These are phyloP conservation scores for Tetraodon nigroviridis DNA, from an alignment of 2,113 vertebrate genomes.

Conservation along the genomic window DNA sequence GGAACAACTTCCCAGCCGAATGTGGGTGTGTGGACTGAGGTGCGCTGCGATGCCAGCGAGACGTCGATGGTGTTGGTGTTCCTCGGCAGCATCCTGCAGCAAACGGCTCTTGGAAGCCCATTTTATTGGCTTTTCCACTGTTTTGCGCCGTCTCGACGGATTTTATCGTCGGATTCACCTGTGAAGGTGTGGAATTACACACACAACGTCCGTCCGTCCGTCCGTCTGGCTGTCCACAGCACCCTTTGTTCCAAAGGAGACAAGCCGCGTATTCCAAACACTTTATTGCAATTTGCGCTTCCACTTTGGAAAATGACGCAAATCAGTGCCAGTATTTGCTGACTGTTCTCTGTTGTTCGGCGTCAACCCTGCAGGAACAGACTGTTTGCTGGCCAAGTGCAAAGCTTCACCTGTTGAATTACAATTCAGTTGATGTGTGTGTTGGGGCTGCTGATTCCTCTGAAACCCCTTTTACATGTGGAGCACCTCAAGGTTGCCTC, in stretches of 20 bases:
- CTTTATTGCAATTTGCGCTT: not conserved
- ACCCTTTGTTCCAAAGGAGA: conserved; percentile 37
- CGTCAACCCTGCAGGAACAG: conserved; percentile 20
- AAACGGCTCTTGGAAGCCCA: too few species aligned
- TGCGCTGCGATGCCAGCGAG: conserved; percentile 36
- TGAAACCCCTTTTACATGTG: too few species aligned
- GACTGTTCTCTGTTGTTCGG: not conserved
- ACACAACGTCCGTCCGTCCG: conserved; percentile 8
- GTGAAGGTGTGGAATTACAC: conserved; percentile 52
- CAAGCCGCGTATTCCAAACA: not conserved
- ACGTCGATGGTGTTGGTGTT: too few species aligned
- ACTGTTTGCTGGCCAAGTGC: conserved; percentile 20
- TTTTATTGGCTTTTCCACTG: not conserved
- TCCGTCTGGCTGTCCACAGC: conserved; percentile 1
- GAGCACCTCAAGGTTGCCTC: too few species aligned
- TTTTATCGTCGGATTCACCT: conserved; percentile 16
- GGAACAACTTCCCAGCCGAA: conserved; percentile 47
- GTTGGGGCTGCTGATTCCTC: too few species aligned
- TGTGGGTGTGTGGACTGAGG: conserved; percentile 37
- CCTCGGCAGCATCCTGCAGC: too few species aligned
- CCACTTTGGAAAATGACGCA: too few species aligned
- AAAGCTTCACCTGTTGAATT: conserved; percentile 49
- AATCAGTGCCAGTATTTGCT: not conserved
- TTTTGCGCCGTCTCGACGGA: not conserved
- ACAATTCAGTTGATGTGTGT: not conserved